Evolutionary conservation across 2,797 vertebrate species (phyloP).

Genomic region (Anabas testudineus): DNA sequence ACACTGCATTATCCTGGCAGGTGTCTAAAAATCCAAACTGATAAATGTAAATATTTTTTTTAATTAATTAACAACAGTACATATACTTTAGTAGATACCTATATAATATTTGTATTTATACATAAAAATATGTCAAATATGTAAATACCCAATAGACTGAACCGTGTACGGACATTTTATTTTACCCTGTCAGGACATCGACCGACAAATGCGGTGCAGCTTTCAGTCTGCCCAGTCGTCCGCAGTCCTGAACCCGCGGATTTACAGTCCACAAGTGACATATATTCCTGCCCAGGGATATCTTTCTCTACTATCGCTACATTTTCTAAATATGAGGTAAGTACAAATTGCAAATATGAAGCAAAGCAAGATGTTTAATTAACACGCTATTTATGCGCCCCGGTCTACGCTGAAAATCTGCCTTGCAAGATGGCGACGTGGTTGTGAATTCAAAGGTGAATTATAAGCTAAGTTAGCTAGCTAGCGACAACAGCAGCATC

Average conservation of each 20-base stretch:
- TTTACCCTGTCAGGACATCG: conserved; percentile 78
- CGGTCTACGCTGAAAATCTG: conserved; percentile 75
- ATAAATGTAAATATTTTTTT: background rate
- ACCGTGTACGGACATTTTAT: conserved; percentile 15
- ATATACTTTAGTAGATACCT: fast-evolving
- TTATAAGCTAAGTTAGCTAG: conserved; percentile 73
- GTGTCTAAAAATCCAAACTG: conserved; percentile 53
- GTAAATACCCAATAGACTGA: fast-evolving
- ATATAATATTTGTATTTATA: fast-evolving
- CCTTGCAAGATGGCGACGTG: conserved; percentile 89
- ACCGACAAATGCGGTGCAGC: conserved; percentile 85
- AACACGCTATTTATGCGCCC: conserved; percentile 61
- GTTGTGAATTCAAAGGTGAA: conserved; percentile 87
- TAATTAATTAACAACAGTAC: fast-evolving
- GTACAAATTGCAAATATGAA: conserved; percentile 50
- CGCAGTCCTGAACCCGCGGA: conserved; percentile 78
- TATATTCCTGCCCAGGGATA: conserved; percentile 43
- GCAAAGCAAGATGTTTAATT: conserved; percentile 44
- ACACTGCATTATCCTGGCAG: conserved; percentile 80
- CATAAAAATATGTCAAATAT: fast-evolving
- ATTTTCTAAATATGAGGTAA: conserved; percentile 82
- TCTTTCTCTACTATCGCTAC: conserved; percentile 40
- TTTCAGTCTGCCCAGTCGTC: conserved; percentile 78
- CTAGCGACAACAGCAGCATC: conserved; percentile 68
- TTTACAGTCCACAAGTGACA: conserved; percentile 70